Base-by-base conservation (phyloP, 2,113 vertebrate species). In the Ctenodactylus gundi region DNA sequence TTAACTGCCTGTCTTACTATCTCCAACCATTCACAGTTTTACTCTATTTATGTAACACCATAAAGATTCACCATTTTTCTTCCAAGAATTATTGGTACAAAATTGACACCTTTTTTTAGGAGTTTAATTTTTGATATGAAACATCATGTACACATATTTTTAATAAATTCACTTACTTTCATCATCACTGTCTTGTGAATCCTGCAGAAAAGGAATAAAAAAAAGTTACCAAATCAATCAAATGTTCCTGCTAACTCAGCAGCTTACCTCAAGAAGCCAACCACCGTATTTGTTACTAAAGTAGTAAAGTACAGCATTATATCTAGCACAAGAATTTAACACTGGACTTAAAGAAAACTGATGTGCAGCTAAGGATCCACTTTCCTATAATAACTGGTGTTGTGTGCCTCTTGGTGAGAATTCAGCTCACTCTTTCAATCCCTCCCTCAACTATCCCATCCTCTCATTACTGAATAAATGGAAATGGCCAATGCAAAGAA, bases 161-260 rank as follows among this genome's bases (percentile, higher is more conserved):
- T 15, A 15, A 70, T 25, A 9, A 3, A 57, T 96, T 67, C 18
- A 97, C 98, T 98, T 98, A 99, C 99, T 99, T 98, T 99, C 99
- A 95, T 99, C 99, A 96, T 99, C 99, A 73, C 99, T 99, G 98
- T 99, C 99, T 98, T 99, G 99, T 95, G 99, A 99, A 86, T 99
- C 99, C 99, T 99, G 95, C 10, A 95, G n/a, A 97, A 93, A 23
- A 82, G 34, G 73, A 96, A 95, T 67, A 49, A 82, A 96, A 65
- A 8, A 87, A 93, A 53, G 41, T 96, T 21, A 9, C 12, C 3
- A 64, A 85, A 20, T 1, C 94, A 27, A 92, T 46, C 13, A 92
- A 93, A 78, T 4, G 91, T 12, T 88, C 25, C n/a, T n/a, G 29
- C 29, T 73, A 88, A 96, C 3, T 64, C 5, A 96, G 77, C 11